Evolutionary conservation across 2,113 vertebrate genomes (phyloP).

Genomic region (Scolopax mira): DNA sequence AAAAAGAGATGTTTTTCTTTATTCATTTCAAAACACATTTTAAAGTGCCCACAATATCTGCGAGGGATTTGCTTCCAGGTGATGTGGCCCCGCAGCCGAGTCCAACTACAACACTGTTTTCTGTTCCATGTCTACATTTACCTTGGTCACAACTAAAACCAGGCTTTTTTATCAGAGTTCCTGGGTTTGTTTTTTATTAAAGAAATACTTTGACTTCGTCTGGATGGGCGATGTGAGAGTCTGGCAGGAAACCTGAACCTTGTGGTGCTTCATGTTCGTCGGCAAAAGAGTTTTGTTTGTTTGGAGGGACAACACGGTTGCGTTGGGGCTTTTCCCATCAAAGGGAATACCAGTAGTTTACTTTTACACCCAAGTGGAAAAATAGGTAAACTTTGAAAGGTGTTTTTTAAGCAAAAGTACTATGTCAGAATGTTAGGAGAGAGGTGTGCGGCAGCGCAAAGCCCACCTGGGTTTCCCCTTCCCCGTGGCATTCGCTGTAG

Average conservation of each 20-base stretch:
- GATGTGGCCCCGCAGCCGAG: neutral
- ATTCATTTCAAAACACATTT: slow-evolving; percentile 28
- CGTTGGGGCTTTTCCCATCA: neutral
- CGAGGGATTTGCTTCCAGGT: slow-evolving; percentile 25
- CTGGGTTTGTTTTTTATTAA: neutral
- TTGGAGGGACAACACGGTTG: fast-evolving
- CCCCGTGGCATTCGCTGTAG: neutral
- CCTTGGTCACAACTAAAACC: neutral
- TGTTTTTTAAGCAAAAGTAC: neutral
- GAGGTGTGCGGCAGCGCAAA: fast-evolving
- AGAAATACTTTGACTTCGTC: neutral
- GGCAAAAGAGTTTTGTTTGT: neutral
- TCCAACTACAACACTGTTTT: neutral
- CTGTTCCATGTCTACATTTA: neutral
- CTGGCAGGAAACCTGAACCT: neutral
- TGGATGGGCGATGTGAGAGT: neutral
- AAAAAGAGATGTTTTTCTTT: slow-evolving; percentile 58
- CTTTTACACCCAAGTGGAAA: neutral
- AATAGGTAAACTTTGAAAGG: neutral
- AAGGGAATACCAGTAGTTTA: neutral
- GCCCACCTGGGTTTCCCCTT: neutral
- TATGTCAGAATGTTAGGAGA: neutral
- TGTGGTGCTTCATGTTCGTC: fast-evolving
- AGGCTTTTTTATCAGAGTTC: neutral
- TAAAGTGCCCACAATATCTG: neutral